Percentiles rank a stretch among this genome's conserved stretches.
Conservation (phyloP, 1,140 invertebrate species). For the Globodera rostochiensis region DNA sequence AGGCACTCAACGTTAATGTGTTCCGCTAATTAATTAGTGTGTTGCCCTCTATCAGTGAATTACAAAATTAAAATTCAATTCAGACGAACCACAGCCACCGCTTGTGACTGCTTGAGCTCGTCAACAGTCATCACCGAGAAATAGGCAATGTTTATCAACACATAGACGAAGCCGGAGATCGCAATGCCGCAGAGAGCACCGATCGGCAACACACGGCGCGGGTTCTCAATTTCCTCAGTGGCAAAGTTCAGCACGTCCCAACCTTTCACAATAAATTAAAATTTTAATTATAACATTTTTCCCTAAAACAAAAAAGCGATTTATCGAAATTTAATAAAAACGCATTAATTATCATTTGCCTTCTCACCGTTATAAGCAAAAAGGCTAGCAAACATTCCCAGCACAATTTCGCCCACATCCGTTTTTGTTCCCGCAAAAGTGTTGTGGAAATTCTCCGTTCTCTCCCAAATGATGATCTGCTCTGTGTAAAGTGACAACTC, state of each 20-base stretch:
- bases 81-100: slow-evolving; percentile 48
- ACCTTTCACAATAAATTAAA: slow-evolving; percentile 53
- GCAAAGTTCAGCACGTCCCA: slow-evolving; percentile 60
- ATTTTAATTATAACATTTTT: background rate
- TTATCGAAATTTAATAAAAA: no score
- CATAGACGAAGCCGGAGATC: slow-evolving; percentile 47
- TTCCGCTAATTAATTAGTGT: no score
- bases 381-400: slow-evolving; percentile 53
- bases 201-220: slow-evolving; percentile 50
- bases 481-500: background rate
- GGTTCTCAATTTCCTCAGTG: slow-evolving; percentile 55
- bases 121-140: slow-evolving; percentile 51
- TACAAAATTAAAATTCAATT: slow-evolving; percentile 1
- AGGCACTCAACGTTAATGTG: no score
- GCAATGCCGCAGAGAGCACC: slow-evolving; percentile 51
- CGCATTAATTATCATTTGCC: background rate
- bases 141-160: slow-evolving; percentile 56
- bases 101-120: slow-evolving; percentile 41
- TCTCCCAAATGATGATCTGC: slow-evolving; percentile 28
- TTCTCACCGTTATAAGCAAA: slow-evolving; percentile 32
- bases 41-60: background rate
- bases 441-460: slow-evolving; percentile 41
- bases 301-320: no score
- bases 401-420: slow-evolving; percentile 53
- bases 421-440: slow-evolving; percentile 42